Conservation (phyloP, 2,888 invertebrate species). For the Chymomyza procnemis region DNA sequence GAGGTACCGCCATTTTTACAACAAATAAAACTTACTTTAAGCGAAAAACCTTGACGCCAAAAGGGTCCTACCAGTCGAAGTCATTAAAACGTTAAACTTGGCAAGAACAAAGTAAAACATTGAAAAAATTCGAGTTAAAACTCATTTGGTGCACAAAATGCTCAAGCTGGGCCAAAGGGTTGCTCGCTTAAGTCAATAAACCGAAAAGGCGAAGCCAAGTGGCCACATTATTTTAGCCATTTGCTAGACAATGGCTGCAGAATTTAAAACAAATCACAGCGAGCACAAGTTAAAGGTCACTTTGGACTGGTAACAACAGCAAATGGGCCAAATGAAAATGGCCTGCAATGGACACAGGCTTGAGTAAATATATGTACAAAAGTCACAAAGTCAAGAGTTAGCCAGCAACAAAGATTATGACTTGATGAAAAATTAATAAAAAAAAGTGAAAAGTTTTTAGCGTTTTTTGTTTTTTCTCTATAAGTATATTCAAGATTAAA, state of each 20-base stretch:
- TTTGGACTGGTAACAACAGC: not conserved
- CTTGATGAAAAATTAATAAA: not conserved
- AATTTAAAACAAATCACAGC: not conserved
- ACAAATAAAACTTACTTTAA: too few species aligned
- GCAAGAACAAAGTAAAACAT: constrained; percentile 27
- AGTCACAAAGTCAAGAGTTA: not conserved
- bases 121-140: constrained; percentile 49
- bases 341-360: not conserved
- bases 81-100: constrained; percentile 38
- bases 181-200: constrained; percentile 49
- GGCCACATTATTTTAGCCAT: not conserved
- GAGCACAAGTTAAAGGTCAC: not conserved
- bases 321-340: too few species aligned
- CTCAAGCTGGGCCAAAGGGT: constrained; percentile 31
- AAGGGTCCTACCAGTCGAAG: not conserved
- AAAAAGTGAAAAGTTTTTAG: not conserved
- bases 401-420: constrained; percentile 3
- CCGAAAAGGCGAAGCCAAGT: constrained; percentile 9
- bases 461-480: too few species aligned
- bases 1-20: not conserved
- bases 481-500: too few species aligned
- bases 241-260: not conserved
- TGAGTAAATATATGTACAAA: not conserved
- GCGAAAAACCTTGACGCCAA: too few species aligned
- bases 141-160: constrained; percentile 27